These are phyloP conservation scores for Timandra comae DNA, from an alignment of 2,888 invertebrate genomes.

Conservation along the genomic window DNA sequence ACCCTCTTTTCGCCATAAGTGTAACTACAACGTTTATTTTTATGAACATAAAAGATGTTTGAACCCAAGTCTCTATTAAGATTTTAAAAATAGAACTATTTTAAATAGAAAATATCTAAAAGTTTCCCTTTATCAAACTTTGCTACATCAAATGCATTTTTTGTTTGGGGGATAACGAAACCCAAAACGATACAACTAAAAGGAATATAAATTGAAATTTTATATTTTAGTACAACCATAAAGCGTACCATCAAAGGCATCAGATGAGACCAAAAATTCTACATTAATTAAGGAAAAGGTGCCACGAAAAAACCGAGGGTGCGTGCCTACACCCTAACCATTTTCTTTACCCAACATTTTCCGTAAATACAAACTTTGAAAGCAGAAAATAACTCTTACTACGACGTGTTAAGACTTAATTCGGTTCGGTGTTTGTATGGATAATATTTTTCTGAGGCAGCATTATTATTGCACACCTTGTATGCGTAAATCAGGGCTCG, in stretches of 20 bases:
- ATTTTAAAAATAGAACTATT: no score
- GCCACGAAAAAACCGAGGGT: conserved; percentile 65
- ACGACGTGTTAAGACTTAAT: conserved; percentile 29
- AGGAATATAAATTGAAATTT: conserved; percentile 35
- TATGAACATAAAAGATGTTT: no score
- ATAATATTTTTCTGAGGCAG: conserved; percentile 66
- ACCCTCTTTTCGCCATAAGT: no score
- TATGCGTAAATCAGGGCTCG: conserved; percentile 75
- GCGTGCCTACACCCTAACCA: conserved; percentile 54
- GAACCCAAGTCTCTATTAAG: no score
- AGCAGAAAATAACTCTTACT: conserved; percentile 41
- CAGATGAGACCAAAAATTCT: conserved; percentile 67
- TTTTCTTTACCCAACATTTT: conserved; percentile 69
- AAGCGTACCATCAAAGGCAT: conserved; percentile 57
- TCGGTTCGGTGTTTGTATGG: conserved; percentile 38
- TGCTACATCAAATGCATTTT: no score
- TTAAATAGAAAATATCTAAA: no score
- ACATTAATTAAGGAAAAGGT: conserved; percentile 75
- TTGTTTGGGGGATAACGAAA: no score
- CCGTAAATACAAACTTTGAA: conserved; percentile 41
- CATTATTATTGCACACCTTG: conserved; percentile 76
- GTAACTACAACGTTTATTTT: no score
- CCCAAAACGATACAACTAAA: conserved; percentile 2
- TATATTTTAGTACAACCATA: conserved; percentile 40
- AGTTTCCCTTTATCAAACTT: no score